A percentile compares a stretch with the other conserved stretches of the same genome.
Conservation (phyloP, 2,797 vertebrate species). For the Enteromius anoplus region DNA sequence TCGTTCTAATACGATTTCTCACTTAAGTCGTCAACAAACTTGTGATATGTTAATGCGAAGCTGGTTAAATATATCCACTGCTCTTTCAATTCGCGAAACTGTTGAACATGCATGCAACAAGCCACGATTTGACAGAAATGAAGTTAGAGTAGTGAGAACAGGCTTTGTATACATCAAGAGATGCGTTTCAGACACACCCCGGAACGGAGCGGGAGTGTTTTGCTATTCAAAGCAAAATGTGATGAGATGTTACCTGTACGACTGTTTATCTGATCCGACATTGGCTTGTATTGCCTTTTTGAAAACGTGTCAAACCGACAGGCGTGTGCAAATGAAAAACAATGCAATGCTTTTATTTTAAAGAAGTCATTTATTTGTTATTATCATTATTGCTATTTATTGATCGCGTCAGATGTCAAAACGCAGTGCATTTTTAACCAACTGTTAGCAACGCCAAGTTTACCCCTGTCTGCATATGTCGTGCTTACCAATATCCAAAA, state of each 20-base stretch:
- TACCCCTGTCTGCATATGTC: not conserved
- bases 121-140: not conserved
- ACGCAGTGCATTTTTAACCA: not conserved
- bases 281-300: not conserved
- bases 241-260: conserved; percentile 25
- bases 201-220: conserved; percentile 15
- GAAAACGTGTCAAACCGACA: not conserved
- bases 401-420: conserved; percentile 7
- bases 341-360: not conserved
- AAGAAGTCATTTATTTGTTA: not conserved
- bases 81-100: not conserved
- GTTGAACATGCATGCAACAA: not conserved
- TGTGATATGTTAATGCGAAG: not conserved
- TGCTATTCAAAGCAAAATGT: conserved; percentile 17
- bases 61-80: too few species aligned
- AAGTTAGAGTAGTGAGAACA: not conserved
- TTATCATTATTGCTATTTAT: not conserved
- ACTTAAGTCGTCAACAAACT: conserved; percentile 5
- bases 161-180: not conserved
- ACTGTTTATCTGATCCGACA: conserved; percentile 7
- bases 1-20: not conserved
- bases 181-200: conserved; percentile 40
- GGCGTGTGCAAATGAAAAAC: not conserved
- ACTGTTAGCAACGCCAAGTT: conserved; percentile 23
- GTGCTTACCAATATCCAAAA: not conserved